These are phyloP conservation scores for Cephus pygmeus DNA, from an alignment of 2,888 invertebrate genomes.

Conservation along the genomic window DNA sequence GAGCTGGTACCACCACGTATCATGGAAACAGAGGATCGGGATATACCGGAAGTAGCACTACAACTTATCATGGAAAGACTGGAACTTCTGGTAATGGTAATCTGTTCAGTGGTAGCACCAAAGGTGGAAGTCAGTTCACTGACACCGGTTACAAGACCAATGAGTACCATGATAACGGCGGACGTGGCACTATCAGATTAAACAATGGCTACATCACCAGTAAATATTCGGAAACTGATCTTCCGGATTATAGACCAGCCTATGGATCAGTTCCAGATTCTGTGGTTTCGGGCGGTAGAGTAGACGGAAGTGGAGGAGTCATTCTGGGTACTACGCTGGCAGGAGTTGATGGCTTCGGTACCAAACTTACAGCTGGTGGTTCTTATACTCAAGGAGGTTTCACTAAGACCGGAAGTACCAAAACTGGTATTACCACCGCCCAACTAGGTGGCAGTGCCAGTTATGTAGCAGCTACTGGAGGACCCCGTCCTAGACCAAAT, in stretches of 20 bases:
- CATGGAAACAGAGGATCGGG: slow-evolving; percentile 7
- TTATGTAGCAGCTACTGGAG: slow-evolving; percentile 49
- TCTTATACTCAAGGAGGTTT: slow-evolving; percentile 48
- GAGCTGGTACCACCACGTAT: slow-evolving; percentile 12
- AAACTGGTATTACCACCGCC: slow-evolving; percentile 57
- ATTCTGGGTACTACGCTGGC: slow-evolving; percentile 36
- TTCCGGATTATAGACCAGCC: slow-evolving; percentile 53
- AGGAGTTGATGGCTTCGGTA: neutral
- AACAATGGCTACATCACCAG: slow-evolving; percentile 52
- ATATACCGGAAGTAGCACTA: neutral
- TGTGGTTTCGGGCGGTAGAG: slow-evolving; percentile 52
- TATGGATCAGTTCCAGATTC: slow-evolving; percentile 54
- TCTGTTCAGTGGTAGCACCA: neutral
- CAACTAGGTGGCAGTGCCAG: slow-evolving; percentile 57
- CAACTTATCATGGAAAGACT: neutral
- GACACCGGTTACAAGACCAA: slow-evolving; percentile 47
- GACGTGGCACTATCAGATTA: slow-evolving; percentile 51
- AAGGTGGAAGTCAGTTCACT: neutral
- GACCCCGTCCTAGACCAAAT: slow-evolving; percentile 37
- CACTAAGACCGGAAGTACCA: slow-evolving; percentile 59
- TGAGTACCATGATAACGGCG: slow-evolving; percentile 54
- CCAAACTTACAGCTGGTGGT: slow-evolving; percentile 14
- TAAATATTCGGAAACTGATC: slow-evolving; percentile 55
- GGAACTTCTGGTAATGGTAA: slow-evolving; percentile 6
- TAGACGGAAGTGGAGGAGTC: slow-evolving; percentile 39